phyloP scores from a whole-genome alignment of 1,140 invertebrate species.

The Eriosoma lanigerum region DNA sequence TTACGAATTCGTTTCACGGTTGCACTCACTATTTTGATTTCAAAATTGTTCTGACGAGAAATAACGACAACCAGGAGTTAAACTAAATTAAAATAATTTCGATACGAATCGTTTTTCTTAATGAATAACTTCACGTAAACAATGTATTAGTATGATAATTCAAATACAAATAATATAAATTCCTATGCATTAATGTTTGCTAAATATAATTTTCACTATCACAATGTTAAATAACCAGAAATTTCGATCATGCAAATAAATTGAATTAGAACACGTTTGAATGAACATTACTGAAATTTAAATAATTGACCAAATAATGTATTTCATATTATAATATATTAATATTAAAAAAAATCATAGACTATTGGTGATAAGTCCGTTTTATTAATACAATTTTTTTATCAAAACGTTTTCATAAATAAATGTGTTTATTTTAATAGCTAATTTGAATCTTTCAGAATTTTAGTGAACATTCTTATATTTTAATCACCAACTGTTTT shows the following conservation, averaged over 20 bases:
- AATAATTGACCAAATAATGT: too few species aligned
- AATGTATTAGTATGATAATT: background rate
- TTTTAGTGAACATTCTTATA: too few species aligned
- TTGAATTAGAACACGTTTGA: background rate
- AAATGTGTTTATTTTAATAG: too few species aligned
- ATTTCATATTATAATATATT: too few species aligned
- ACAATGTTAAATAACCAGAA: background rate
- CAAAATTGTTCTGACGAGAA: background rate
- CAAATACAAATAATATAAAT: background rate
- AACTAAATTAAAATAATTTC: background rate
- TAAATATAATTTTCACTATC: background rate
- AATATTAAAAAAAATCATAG: too few species aligned
- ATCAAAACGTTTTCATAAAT: too few species aligned
- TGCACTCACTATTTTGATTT: background rate
- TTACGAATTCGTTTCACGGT: background rate
- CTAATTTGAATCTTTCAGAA: too few species aligned
- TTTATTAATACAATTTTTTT: too few species aligned
- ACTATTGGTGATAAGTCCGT: too few species aligned
- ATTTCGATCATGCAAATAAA: background rate
- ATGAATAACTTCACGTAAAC: constrained; percentile 4
- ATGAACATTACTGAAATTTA: background rate
- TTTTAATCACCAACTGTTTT: too few species aligned
- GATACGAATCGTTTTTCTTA: background rate
- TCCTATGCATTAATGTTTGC: background rate
- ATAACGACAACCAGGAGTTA: background rate